Evolutionary conservation across 2,888 invertebrate genomes (phyloP), one percentile per base, ranked within the genome.

Genomic region (Drosophila melanosoma): DNA sequence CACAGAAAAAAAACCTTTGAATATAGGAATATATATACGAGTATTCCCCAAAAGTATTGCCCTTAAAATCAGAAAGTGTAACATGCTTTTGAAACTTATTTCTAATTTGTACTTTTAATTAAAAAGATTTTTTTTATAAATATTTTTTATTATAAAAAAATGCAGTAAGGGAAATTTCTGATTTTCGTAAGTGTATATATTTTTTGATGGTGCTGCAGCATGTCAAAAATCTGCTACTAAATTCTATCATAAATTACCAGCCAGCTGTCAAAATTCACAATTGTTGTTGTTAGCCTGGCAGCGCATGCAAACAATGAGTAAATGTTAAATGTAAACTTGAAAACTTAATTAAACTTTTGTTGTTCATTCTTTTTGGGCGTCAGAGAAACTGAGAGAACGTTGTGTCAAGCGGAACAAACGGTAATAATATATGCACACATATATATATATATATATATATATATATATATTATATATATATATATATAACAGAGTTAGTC

Each of bases 331-430:
- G 87, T 85, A 89, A 89, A 82, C 77, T 86, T 69, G 81, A 76
- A 85, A 85, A 89, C 88, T 87, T 89, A 84, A 84, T 84, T 84
- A 84, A 84, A 89, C 70, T 87, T 85, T 84, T 73, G 61, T 54
- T 38, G 38, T 40, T 7, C 32, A 64, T 7, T 15, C 42, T 66
- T 60, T 59, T 36, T 56, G 15, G 6, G 7, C 52, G 48, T 40
- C 53, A 60, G 38, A 38, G 52, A 26, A 38, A n/a, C 23, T 45
- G 36, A 49, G 36, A 51, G 40, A 45, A 48, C 54, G 20, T 20
- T 38, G 3, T 17, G 38, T 17, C 38, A 49, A 53, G 15, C 57
- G 29, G 11, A 63, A 56, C 63, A 45, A 62, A 56, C 40, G 32
- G 49, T 65, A 26, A 26, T 42, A 29, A 35, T 40, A 53, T 59